These are phyloP conservation scores for Phataginus tricuspis DNA, from an alignment of 2,797 vertebrate species.

Conservation along the genomic window DNA sequence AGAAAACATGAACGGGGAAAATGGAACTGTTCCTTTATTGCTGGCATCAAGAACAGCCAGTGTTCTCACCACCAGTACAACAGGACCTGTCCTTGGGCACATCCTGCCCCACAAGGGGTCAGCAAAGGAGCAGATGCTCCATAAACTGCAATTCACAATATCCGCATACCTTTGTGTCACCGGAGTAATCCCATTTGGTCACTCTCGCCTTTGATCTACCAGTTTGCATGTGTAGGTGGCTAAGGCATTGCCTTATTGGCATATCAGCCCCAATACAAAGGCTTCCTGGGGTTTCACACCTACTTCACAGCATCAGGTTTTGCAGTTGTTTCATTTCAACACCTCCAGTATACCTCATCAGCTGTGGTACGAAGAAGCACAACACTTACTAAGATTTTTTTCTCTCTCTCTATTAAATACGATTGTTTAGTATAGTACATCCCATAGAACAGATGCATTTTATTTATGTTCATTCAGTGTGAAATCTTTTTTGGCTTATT, in stretches of 20 bases:
- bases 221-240: conserved; percentile 44
- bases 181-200: conserved; percentile 59
- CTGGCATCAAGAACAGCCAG: not conserved
- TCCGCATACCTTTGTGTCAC: conserved; percentile 59
- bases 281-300: conserved; percentile 17
- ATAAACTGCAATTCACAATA: conserved; percentile 17
- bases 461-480: not conserved
- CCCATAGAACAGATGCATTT: not conserved
- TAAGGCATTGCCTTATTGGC: not conserved
- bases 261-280: not conserved
- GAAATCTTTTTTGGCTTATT: not conserved
- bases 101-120: not conserved
- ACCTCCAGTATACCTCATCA: not conserved
- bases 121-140: conserved; percentile 51
- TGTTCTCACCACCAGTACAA: not conserved
- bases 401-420: not conserved
- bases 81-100: not conserved
- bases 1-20: not conserved
- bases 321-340: not conserved
- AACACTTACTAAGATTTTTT: not conserved
- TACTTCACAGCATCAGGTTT: not conserved
- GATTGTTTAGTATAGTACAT: not conserved
- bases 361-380: not conserved
- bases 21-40: not conserved
- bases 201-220: conserved; percentile 65